Percentiles rank a stretch among this genome's conserved stretches.
Conservation (phyloP, 1,140 invertebrate genomes). For the Nasonia vitripennis region DNA sequence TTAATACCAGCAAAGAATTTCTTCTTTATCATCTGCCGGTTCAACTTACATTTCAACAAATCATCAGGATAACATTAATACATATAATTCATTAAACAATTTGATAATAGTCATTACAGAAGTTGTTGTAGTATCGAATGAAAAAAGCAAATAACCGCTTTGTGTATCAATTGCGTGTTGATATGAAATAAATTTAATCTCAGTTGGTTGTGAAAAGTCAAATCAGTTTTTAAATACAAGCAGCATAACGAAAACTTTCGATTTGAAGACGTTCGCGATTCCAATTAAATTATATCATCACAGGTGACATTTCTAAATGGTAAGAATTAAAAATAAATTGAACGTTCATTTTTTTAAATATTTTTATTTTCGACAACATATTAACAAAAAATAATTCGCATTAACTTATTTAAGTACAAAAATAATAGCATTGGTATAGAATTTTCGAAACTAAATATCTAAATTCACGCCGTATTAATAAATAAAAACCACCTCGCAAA, state of each 20-base stretch:
- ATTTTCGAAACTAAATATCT: background rate
- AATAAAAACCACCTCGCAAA: slow-evolving; percentile 5
- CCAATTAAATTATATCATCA: background rate
- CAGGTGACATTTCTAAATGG: background rate
- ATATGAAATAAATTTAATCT: no score
- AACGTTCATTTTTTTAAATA: background rate
- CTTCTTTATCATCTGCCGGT: background rate
- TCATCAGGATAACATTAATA: no score
- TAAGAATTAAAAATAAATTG: background rate
- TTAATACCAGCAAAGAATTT: background rate
- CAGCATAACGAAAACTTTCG: no score
- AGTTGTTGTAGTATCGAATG: no score
- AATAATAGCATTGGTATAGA: slow-evolving; percentile 6
- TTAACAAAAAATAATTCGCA: background rate
- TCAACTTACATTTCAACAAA: background rate
- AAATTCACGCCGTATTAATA: background rate
- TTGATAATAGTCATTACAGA: no score
- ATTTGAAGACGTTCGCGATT: no score
- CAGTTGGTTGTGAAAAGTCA: no score
- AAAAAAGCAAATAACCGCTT: no score
- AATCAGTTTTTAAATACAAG: no score
- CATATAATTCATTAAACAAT: no score
- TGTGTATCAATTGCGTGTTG: no score
- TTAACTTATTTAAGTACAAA: slow-evolving; percentile 32
- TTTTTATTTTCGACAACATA: slow-evolving; percentile 24